Evolutionary conservation across 2,888 invertebrate genomes (phyloP), one percentile per base, ranked within the genome.

Genomic region (Anagyrus pseudococci): DNA sequence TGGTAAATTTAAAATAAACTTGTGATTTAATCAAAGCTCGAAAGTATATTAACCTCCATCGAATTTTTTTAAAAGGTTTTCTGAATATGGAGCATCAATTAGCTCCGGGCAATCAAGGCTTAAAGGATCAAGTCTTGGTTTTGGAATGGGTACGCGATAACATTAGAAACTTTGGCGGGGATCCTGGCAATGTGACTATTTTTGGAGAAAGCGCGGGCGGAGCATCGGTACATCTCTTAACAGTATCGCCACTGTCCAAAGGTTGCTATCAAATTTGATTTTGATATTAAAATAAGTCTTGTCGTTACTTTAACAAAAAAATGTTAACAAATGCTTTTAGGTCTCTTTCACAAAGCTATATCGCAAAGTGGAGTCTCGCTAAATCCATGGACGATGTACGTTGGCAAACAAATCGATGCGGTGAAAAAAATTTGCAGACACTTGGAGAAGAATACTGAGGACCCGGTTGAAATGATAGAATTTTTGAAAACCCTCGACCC

Each of bases 101-200:
- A 4, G 74, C 73, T 0, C 23, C 72, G 0, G 74, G 74, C n/a
- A 74, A 74, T 66, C 72, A 72, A 59, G 74, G 74, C n/a, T n/a
- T 74, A 8, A 74, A 74, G 53, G 74, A 74, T 56, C 64, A 68
- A 44, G 64, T 73, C 2, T 55, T 70, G 58, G 73, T 72, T 1
- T 40, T 74, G 37, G 59, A 54, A 44, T 74, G 74, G 74, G 50
- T 74, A 0, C 65, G 63, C 10, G 62, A 69, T 20, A 74, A 74
- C 53, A 73, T 74, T 23, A 20, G 64, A 1, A 55, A 40, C 7
- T 74, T 74, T 13, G 71, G 72, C 4, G 74, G 74, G 0, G 70
- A 74, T 55, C 65, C 72, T 0, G 25, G 62, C 8, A 72, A 71
- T 10, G 68, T 74, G 0, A 74, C 74, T 7, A 68, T 74, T 55